phyloP scores from a whole-genome alignment of 1,140 invertebrate genomes.

The Drosophila gunungcola region DNA sequence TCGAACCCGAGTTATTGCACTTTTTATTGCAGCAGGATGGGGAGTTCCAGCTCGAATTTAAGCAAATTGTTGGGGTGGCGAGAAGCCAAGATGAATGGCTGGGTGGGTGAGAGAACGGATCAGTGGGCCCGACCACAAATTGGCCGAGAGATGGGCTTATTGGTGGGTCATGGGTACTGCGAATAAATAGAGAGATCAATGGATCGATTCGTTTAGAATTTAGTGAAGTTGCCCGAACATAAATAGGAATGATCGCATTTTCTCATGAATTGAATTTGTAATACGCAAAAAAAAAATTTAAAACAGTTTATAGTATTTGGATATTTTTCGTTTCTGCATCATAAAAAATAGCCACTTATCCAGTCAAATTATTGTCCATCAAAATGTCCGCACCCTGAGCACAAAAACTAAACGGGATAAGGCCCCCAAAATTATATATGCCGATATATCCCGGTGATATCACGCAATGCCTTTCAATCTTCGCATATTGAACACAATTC shows the following conservation, averaged over 20 bases:
- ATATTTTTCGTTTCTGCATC: not conserved
- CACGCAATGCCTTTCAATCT: slow-evolving; percentile 26
- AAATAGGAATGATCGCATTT: not conserved
- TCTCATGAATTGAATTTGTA: not conserved
- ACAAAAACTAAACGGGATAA: slow-evolving; percentile 22
- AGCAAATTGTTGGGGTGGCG: slow-evolving; percentile 49
- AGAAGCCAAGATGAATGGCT: slow-evolving; percentile 34
- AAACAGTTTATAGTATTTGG: not conserved
- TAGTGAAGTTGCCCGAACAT: not conserved
- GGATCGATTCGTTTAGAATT: not conserved
- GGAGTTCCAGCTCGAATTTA: slow-evolving; percentile 58
- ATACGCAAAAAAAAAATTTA: too few species aligned
- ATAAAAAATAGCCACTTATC: slow-evolving; percentile 33
- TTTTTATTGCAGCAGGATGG: slow-evolving; percentile 59
- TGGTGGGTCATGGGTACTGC: slow-evolving; percentile 8
- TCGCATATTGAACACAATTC: slow-evolving; percentile 11
- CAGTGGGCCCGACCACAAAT: slow-evolving; percentile 14
- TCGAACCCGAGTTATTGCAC: slow-evolving; percentile 49
- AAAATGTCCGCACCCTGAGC: slow-evolving; percentile 65
- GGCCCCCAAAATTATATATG: slow-evolving; percentile 9
- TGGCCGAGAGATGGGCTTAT: slow-evolving; percentile 10
- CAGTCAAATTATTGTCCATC: slow-evolving; percentile 61
- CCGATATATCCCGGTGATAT: slow-evolving; percentile 30
- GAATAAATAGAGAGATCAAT: slow-evolving; percentile 19
- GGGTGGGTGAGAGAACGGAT: slow-evolving; percentile 24